Conservation (phyloP, 2,888 invertebrate genomes). For the Cephus runcator region DNA sequence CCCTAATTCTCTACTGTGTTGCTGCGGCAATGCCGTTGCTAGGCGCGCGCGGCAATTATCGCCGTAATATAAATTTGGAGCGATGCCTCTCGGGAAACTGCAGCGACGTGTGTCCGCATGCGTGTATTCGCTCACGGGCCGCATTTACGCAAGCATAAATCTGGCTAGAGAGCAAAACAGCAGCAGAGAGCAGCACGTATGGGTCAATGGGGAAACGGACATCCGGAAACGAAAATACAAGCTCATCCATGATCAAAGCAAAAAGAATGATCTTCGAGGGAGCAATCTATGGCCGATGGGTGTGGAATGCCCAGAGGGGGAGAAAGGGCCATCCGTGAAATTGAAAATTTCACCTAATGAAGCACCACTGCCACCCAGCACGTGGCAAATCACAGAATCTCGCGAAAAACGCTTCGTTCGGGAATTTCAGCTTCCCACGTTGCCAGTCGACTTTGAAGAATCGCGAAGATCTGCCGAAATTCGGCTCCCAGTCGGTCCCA, state of each 20-base stretch:
- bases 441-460: constrained; percentile 23
- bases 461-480: neutral
- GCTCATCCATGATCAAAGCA: no score
- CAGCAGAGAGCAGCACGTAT: no score
- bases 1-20: no score
- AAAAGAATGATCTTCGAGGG: no score
- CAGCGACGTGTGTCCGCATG: constrained; percentile 16
- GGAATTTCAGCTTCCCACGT: constrained; percentile 33
- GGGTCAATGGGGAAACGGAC: no score
- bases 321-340: constrained; percentile 54
- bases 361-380: constrained; percentile 63
- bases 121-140: constrained; percentile 33
- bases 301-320: constrained; percentile 11
- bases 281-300: no score
- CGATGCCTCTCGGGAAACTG: no score
- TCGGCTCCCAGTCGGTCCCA: neutral
- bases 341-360: constrained; percentile 63
- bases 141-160: constrained; percentile 26
- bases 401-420: constrained; percentile 43
- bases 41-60: constrained; percentile 46
- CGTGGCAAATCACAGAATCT: constrained; percentile 60
- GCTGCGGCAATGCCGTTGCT: no score
- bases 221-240: no score
- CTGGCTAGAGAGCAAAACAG: constrained; percentile 19
- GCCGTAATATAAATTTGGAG: constrained; percentile 43